phyloP scores from a whole-genome alignment of 2,797 vertebrate species.

The Rousettus madagascariensis region DNA sequence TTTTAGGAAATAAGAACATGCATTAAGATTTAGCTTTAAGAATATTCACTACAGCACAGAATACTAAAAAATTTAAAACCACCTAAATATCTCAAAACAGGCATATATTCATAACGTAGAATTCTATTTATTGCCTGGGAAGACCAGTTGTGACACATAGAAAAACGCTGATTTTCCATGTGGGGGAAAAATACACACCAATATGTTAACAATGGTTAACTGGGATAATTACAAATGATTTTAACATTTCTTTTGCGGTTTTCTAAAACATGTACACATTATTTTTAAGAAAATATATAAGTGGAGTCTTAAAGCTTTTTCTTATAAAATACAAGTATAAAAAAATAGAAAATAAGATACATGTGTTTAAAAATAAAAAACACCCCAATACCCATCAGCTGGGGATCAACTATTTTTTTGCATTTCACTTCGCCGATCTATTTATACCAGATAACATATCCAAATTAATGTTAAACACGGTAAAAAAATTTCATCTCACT shows the following conservation, averaged over 20 bases:
- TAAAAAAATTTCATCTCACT: not conserved
- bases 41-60: not conserved
- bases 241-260: not conserved
- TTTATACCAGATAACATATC: not conserved
- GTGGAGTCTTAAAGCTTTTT: not conserved
- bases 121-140: not conserved
- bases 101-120: not conserved
- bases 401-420: not conserved
- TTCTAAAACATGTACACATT: not conserved
- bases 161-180: not conserved
- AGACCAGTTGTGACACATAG: not conserved
- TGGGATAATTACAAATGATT: not conserved
- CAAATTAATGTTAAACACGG: not conserved
- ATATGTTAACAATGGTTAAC: not conserved
- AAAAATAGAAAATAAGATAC: not conserved
- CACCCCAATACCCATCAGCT: not conserved
- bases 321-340: not conserved
- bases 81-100: not conserved
- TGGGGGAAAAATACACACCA: not conserved
- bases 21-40: not conserved
- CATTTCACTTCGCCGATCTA: not conserved
- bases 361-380: not conserved
- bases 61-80: not conserved
- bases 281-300: constrained; percentile 1
- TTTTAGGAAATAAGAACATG: not conserved